A percentile compares a stretch with the other conserved stretches of the same genome.
phyloP scores from a whole-genome alignment of 2,797 vertebrate genomes.

The Ciconia nigra region DNA sequence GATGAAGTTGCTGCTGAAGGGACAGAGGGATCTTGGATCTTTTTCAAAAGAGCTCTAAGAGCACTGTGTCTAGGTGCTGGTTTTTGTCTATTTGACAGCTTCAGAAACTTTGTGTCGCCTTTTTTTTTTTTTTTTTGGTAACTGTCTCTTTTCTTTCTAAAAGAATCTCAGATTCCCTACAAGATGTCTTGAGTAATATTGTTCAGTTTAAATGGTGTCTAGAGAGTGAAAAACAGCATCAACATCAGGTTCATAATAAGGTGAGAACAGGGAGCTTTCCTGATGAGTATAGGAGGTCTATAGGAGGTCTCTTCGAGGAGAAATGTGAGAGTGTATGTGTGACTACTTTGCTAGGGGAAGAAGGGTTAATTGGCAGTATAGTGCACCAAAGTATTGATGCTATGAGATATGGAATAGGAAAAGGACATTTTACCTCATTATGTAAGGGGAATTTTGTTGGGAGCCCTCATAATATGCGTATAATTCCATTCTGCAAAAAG shows the following conservation, averaged over 20 bases:
- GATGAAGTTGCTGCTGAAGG: neutral
- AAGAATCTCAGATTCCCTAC: neutral
- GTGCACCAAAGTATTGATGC: neutral
- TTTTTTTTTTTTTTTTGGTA: neutral
- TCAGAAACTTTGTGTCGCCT: neutral
- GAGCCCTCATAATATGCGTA: neutral
- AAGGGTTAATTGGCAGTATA: neutral
- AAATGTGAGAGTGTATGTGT: neutral
- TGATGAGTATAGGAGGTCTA: neutral
- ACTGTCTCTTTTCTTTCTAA: neutral
- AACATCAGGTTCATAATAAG: neutral
- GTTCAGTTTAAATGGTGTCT: neutral
- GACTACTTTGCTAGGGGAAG: neutral
- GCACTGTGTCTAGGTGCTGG: neutral
- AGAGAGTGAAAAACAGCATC: neutral
- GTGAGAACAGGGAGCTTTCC: neutral
- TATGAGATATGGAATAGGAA: neutral
- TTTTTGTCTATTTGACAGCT: neutral
- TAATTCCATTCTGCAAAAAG: constrained; percentile 18
- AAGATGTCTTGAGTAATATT: neutral
- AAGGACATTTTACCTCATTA: neutral
- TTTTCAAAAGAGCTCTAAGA: neutral
- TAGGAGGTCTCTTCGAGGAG: neutral
- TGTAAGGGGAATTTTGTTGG: neutral
- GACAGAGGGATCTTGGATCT: neutral